A percentile compares a stretch with the other conserved stretches of the same genome.
phyloP scores from a whole-genome alignment of 2,113 vertebrate species.

The Nothocercus julius region DNA sequence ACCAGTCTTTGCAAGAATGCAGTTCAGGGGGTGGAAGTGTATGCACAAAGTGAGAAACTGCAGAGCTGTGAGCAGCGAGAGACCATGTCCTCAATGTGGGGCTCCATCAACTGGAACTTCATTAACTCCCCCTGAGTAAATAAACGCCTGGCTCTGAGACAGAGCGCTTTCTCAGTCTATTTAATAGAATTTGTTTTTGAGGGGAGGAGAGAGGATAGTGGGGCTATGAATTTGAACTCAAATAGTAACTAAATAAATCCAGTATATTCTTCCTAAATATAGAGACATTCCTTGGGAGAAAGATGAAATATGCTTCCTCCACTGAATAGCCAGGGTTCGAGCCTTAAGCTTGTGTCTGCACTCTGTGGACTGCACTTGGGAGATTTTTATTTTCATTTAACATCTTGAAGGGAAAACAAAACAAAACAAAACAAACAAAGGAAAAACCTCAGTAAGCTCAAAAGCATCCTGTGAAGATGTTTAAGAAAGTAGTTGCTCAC shows the following conservation, averaged over 20 bases:
- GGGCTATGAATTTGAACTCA: not conserved
- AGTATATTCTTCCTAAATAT: constrained; percentile 13
- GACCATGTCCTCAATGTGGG: not conserved
- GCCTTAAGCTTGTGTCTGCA: not conserved
- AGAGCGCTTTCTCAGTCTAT: constrained; percentile 15
- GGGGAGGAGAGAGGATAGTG: not conserved
- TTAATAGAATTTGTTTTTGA: constrained; percentile 18
- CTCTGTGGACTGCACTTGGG: not conserved
- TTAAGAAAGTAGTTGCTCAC: not conserved
- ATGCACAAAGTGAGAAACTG: not conserved
- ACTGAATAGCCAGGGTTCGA: not conserved
- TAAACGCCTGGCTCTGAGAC: not conserved
- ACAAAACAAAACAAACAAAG: not conserved
- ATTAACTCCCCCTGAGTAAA: constrained; percentile 34
- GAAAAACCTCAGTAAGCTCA: not conserved
- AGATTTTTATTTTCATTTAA: not conserved
- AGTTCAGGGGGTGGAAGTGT: rapidly evolving
- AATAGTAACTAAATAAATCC: constrained; percentile 8
- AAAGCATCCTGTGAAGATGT: not conserved
- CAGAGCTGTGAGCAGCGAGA: not conserved
- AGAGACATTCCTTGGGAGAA: not conserved
- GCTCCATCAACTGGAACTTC: not conserved
- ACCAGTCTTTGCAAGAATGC: not conserved
- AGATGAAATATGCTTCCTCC: not conserved
- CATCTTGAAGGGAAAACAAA: not conserved